These are phyloP conservation scores for Rhamnusium bicolor DNA, from an alignment of 2,888 invertebrate genomes.

Conservation along the genomic window DNA sequence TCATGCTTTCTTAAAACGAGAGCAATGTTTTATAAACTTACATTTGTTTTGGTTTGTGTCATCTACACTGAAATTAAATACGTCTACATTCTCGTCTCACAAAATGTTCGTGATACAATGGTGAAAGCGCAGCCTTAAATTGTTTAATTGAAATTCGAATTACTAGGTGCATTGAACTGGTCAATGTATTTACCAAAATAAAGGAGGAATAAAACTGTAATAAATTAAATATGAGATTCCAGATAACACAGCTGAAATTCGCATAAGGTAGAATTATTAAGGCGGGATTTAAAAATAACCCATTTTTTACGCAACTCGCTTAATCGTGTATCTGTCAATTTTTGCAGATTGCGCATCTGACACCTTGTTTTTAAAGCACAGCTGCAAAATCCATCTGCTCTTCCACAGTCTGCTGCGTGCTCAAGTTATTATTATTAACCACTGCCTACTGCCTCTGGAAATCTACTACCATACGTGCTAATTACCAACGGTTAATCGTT, in stretches of 20 bases:
- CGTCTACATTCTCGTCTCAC: too few relatives aligned
- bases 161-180: too few relatives aligned
- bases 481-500: constrained; percentile 28
- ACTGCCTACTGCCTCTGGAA: constrained; percentile 30
- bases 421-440: constrained; percentile 21
- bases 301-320: not conserved
- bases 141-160: too few relatives aligned
- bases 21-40: too few relatives aligned
- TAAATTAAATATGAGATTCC: not conserved
- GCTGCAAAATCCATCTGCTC: constrained; percentile 51
- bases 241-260: not conserved
- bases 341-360: constrained; percentile 29
- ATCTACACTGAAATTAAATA: too few relatives aligned
- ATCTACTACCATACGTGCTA: constrained; percentile 26
- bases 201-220: not conserved
- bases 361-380: constrained; percentile 36
- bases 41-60: too few relatives aligned
- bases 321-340: constrained; percentile 17
- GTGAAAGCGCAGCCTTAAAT: too few relatives aligned
- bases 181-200: not conserved
- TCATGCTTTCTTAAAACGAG: too few relatives aligned
- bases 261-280: not conserved
- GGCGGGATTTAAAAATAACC: not conserved
- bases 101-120: too few relatives aligned
- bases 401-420: constrained; percentile 21